Base-by-base conservation (phyloP, 2,113 vertebrate genomes). In the Eolophus roseicapilla region DNA sequence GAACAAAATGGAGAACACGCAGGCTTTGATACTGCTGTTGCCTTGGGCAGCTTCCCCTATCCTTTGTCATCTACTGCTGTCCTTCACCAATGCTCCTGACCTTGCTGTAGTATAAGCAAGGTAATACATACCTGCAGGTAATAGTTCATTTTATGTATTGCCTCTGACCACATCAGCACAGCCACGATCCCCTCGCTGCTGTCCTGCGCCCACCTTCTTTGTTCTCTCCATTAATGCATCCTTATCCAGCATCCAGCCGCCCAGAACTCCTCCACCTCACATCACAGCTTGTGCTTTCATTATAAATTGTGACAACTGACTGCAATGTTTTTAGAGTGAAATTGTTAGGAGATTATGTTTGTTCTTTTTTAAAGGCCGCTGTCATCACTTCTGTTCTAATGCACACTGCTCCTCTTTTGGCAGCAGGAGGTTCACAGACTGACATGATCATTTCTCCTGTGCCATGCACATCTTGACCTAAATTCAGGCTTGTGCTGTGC, bases 101-200 rank as follows among this genome's bases (percentile, higher is more conserved):
- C 52, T 43, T 12, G 27, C 39, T 3, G 4, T 35, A 59, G 33
- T 25, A 10, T 7, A n/a, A 3, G 41, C 15, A 35, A 59, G 57
- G 57, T 59, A 59, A 24, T 24, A 35, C 10, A 23, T 50, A 24
- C 43, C 60, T 19, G n/a, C 62, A 17, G 33, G 15, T 4, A 57
- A 41, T 1, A 17, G 39, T 9, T 14, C 3, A 10, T 33, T 29
- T 49, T 31, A 18, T 39, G 19, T 11, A 1, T 6, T 67, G 60
- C 75, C 59, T 49, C 75, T 1, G 14, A 59, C 27, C 18, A 5
- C n/a, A 9, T n/a, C 59, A 37, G 16, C 33, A 27, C 17, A 23
- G 1, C 10, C 39, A 27, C 46, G 20, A 9, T 50, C 28, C 24
- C 23, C 2, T 3, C 0, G 0, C 14, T 12, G 67, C 49, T 9